Conservation (phyloP, 2,797 vertebrate species). For the Calcarius lapponicus region DNA sequence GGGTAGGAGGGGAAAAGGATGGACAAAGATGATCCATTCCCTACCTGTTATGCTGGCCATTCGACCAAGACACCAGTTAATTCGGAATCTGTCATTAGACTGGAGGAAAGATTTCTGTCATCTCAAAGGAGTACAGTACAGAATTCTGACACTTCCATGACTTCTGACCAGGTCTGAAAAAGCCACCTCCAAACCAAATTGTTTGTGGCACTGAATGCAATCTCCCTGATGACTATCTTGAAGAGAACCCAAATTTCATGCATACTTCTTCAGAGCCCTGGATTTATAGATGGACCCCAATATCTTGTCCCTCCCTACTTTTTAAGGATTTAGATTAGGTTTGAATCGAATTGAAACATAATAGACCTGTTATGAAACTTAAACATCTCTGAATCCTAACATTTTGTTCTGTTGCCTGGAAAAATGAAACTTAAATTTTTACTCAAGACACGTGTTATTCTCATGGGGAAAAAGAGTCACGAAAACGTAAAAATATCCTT, state of each 20-base stretch:
- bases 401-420: not conserved
- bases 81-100: conserved; percentile 71
- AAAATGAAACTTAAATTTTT: not conserved
- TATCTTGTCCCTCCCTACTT: not conserved
- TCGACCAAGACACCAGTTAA: conserved; percentile 77
- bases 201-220: not conserved
- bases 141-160: not conserved
- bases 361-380: not conserved
- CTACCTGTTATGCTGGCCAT: conserved; percentile 72
- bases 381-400: not conserved
- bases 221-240: not conserved
- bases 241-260: not conserved
- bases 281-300: not conserved
- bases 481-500: not conserved
- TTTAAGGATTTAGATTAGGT: not conserved
- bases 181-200: not conserved
- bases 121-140: not conserved
- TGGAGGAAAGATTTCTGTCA: conserved; percentile 37
- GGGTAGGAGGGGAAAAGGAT: accelerated
- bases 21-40: not conserved
- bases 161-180: not conserved
- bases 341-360: not conserved
- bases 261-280: not conserved
- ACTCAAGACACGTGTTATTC: not conserved
- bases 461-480: not conserved